Conservation (phyloP, 2,888 invertebrate genomes). For the Rapana venosa region DNA sequence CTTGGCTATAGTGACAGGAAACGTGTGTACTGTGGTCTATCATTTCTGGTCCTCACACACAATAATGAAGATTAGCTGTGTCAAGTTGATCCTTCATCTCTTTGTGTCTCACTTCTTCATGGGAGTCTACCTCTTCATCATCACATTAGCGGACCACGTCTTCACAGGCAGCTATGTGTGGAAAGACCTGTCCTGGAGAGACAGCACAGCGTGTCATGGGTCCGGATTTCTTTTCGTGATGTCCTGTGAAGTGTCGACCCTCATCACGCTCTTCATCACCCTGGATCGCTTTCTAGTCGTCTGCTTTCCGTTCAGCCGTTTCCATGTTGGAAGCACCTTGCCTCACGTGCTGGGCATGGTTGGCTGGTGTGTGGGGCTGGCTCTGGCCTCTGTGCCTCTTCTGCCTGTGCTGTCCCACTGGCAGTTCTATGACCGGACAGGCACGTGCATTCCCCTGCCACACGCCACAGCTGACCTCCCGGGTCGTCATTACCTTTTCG, state of each 20-base stretch:
- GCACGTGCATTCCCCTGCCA: background rate
- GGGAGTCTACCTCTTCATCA: background rate
- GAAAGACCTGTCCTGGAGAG: background rate
- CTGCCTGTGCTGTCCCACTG: background rate
- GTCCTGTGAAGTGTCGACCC: background rate
- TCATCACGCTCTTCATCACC: background rate
- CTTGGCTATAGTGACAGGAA: background rate
- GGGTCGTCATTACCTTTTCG: background rate
- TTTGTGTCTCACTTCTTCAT: background rate
- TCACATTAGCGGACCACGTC: background rate
- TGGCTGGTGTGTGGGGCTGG: background rate
- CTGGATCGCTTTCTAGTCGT: background rate
- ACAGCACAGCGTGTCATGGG: background rate
- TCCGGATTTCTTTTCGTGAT: background rate
- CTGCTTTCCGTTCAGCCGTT: background rate
- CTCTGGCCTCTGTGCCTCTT: background rate
- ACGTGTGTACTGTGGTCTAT: background rate
- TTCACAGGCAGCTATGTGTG: background rate
- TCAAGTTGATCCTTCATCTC: background rate
- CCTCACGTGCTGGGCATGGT: background rate
- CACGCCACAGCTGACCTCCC: background rate
- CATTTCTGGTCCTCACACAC: background rate
- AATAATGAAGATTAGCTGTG: background rate
- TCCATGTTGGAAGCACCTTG: background rate
- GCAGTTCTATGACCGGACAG: background rate